phyloP scores from a whole-genome alignment of 2,797 vertebrate genomes.

The Danio tinwini region DNA sequence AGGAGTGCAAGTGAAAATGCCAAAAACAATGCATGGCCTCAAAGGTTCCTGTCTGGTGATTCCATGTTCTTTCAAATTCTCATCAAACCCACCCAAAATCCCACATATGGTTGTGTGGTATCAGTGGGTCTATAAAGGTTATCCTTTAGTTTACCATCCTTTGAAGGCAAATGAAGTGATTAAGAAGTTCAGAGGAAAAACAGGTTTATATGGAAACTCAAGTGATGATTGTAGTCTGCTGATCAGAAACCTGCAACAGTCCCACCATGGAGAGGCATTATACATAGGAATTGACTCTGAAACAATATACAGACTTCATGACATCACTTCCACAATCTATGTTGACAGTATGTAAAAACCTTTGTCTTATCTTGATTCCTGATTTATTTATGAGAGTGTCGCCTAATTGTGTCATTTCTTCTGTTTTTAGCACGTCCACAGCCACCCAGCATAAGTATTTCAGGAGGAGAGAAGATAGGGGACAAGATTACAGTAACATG shows the following conservation, averaged over 20 bases:
- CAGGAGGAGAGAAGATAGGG: slow-evolving; percentile 1
- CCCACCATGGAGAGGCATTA: slow-evolving; percentile 58
- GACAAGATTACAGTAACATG: not conserved
- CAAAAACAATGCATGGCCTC: slow-evolving; percentile 62
- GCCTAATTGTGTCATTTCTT: not conserved
- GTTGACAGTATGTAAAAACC: slow-evolving; percentile 58
- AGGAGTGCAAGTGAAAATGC: slow-evolving; percentile 68
- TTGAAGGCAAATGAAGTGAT: not conserved
- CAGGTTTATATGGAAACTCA: slow-evolving; percentile 50
- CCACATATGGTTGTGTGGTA: slow-evolving; percentile 66
- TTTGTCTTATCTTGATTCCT: too few species aligned
- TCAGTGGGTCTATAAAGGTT: slow-evolving; percentile 49
- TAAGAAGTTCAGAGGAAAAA: slow-evolving; percentile 53
- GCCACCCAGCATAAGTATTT: slow-evolving; percentile 1
- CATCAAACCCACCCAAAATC: slow-evolving; percentile 1
- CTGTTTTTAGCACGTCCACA: not conserved
- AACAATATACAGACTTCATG: slow-evolving; percentile 47
- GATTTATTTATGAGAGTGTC: too few species aligned
- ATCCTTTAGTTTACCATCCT: slow-evolving; percentile 55
- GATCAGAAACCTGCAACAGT: slow-evolving; percentile 59
- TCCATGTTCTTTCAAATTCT: slow-evolving; percentile 69
- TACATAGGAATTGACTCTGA: slow-evolving; percentile 70
- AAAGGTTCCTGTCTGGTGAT: slow-evolving; percentile 69
- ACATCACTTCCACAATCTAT: slow-evolving; percentile 63
- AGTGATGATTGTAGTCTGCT: slow-evolving; percentile 66